Evolutionary conservation across 2,113 vertebrate genomes (phyloP), one percentile per base, ranked within the genome.

Genomic region (Euleptes europaea): DNA sequence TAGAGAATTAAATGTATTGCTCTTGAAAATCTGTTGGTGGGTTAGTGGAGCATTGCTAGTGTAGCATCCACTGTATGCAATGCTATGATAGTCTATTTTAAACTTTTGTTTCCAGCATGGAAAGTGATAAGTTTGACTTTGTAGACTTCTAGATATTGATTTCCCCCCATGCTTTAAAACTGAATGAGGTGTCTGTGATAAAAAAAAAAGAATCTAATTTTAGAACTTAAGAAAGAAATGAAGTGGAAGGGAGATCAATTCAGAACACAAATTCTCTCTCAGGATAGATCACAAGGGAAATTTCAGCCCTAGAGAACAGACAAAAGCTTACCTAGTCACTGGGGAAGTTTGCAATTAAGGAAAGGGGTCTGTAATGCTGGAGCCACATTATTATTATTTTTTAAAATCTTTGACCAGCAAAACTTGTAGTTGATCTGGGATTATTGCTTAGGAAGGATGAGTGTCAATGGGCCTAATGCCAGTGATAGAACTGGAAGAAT

Each of bases 21-120:
- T 1, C 4, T 77, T 83, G 83, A 67, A 35, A 66, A 88, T 74
- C 26, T 1, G 1, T 44, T 4, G 1, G 0, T 76, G 77, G 89
- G 78, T n/a, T 73, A 80, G 3, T 84, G 10, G 6, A 83, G 26
- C n/a, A n/a, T n/a, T n/a, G n/a, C n/a, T n/a, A n/a, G n/a, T n/a
- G n/a, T n/a, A n/a, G 13, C 6, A 83, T 84, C 13, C 7, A 3
- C 86, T 89, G 40, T n/a, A n/a, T 87, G 31, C 11, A 88, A 31
- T 85, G 76, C 3, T n/a, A 23, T 2, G 15, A 26, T 33, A 77
- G 10, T 81, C 83, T 66, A 47, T 70, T 82, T 88, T 80, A 67
- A 79, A 72, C 82, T 76, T 82, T 86, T 82, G 9, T 88, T 89
- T 89, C 38, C 60, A 82, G 78, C 14, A 44, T 88, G 82, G 42